These are phyloP conservation scores for Falcunculus frontatus DNA, from an alignment of 2,113 vertebrate species.

Conservation along the genomic window DNA sequence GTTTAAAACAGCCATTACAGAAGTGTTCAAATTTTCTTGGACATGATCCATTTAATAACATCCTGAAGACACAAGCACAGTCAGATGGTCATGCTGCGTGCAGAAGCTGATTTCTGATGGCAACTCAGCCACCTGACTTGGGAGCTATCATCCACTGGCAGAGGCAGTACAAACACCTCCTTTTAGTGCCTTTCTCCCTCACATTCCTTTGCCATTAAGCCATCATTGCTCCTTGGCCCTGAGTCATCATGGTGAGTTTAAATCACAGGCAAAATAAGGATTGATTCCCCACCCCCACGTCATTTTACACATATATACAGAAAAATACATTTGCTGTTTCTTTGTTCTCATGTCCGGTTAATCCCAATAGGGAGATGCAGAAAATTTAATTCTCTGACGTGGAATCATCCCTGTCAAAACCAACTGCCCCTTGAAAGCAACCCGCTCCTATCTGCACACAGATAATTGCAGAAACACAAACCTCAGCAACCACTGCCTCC, in stretches of 20 bases:
- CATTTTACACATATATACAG: neutral
- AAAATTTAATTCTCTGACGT: neutral
- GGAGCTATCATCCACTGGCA: neutral
- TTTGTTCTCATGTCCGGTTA: neutral
- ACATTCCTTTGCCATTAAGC: neutral
- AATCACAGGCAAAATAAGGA: neutral
- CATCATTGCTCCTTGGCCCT: neutral
- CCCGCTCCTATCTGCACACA: neutral
- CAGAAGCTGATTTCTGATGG: neutral
- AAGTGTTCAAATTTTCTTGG: neutral
- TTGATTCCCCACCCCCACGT: rapidly evolving
- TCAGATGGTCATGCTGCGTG: neutral
- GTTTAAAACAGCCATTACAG: neutral
- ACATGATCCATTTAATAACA: neutral
- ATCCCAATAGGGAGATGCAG: neutral
- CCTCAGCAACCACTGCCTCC: neutral
- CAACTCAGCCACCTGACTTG: neutral
- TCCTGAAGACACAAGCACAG: neutral
- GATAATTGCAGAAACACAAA: neutral
- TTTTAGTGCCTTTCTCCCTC: neutral
- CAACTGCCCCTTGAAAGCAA: neutral
- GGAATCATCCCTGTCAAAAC: neutral
- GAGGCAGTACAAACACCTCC: rapidly evolving
- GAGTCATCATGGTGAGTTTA: neutral
- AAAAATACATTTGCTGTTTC: neutral